Conservation (phyloP, 2,888 invertebrate species). For the Meloe dianella region DNA sequence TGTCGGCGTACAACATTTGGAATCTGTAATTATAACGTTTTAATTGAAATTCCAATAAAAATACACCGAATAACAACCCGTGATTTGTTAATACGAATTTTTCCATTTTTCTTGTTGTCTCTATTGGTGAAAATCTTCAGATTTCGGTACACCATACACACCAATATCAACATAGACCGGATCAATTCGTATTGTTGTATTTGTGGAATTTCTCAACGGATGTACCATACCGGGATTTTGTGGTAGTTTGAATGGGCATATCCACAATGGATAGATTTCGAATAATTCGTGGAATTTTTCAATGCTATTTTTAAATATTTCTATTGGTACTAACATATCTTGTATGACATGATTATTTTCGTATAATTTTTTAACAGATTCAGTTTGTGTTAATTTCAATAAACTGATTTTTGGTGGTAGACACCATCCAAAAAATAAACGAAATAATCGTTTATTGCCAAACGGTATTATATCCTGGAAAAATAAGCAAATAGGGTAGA, state of each 20-base stretch:
- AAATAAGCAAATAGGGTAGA: neutral
- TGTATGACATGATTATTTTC: conserved; percentile 80
- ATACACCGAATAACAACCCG: conserved; percentile 60
- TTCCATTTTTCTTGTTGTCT: conserved; percentile 73
- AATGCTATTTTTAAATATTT: conserved; percentile 66
- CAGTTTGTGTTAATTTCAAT: conserved; percentile 78
- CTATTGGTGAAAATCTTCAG: conserved; percentile 65
- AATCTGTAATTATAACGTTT: conserved; percentile 60
- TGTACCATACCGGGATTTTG: conserved; percentile 75
- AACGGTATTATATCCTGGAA: conserved; percentile 80
- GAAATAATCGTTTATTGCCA: conserved; percentile 77
- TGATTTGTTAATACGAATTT: conserved; percentile 70
- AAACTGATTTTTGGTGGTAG: conserved; percentile 83
- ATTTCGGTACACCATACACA: conserved; percentile 77
- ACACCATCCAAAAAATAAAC: conserved; percentile 78
- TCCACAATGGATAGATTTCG: conserved; percentile 77
- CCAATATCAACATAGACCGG: conserved; percentile 81
- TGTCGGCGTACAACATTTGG: conserved; percentile 87
- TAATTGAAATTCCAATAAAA: neutral
- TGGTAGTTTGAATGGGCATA: conserved; percentile 79
- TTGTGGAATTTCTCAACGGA: conserved; percentile 53
- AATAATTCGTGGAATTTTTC: conserved; percentile 71
- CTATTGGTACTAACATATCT: conserved; percentile 80
- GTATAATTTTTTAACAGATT: conserved; percentile 72
- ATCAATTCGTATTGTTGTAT: conserved; percentile 37